Conservation (phyloP, 2,888 invertebrate genomes). For the Zeuzera pyrina region DNA sequence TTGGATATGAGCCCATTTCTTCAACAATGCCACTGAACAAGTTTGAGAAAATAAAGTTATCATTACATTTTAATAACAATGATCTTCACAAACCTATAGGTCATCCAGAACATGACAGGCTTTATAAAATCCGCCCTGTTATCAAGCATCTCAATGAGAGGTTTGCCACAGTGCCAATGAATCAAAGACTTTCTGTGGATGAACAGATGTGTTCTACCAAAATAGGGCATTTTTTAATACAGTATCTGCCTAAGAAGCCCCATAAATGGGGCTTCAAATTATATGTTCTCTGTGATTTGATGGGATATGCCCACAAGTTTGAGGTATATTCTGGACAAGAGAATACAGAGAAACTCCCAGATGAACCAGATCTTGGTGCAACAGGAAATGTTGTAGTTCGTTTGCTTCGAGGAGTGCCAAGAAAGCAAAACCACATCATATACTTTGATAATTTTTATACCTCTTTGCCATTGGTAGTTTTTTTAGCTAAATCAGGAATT, state of each 20-base stretch:
- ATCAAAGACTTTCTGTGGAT: conserved; percentile 22
- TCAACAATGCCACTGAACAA: conserved; percentile 10
- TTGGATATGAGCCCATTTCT: conserved; percentile 13
- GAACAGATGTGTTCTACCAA: conserved; percentile 26
- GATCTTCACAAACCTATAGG: conserved; percentile 9
- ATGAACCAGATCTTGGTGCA: conserved; percentile 22
- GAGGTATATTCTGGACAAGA: conserved; percentile 30
- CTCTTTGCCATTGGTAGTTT: conserved; percentile 22
- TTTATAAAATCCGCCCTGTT: conserved; percentile 20
- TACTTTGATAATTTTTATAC: conserved; percentile 15
- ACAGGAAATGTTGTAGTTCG: conserved; percentile 22
- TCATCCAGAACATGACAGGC: conserved; percentile 12
- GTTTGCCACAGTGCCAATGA: conserved; percentile 23
- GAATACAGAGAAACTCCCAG: conserved; percentile 21
- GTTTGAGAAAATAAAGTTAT: conserved; percentile 3
- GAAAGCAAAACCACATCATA: conserved; percentile 15
- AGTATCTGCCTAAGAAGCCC: conserved; percentile 21
- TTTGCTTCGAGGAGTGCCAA: conserved; percentile 23
- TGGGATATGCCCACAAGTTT: conserved; percentile 21
- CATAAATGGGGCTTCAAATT: conserved; percentile 28
- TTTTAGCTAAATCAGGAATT: conserved; percentile 25
- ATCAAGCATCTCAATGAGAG: conserved; percentile 23
- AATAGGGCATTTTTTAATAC: conserved; percentile 16
- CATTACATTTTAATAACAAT: conserved; percentile 8
- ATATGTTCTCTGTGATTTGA: conserved; percentile 19